Base-by-base conservation (phyloP, 1,140 invertebrate species). In the Pollicipes pollicipes region DNA sequence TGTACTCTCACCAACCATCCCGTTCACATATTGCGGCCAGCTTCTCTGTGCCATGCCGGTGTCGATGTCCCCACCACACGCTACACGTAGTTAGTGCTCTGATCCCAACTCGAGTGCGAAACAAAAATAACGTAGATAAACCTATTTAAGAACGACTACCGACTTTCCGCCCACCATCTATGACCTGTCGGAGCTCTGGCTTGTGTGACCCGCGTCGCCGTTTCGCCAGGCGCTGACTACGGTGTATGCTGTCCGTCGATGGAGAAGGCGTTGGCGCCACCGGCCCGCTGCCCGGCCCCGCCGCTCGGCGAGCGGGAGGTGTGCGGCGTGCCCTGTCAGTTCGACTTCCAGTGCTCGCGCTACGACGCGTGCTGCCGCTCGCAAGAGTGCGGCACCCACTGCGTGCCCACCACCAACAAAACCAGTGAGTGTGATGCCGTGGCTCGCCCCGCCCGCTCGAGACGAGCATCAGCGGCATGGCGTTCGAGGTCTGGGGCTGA, bases 161-260 rank as follows among this genome's bases (percentile, higher is more conserved):
- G n/a, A n/a, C n/a, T n/a, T n/a, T n/a, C n/a, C n/a, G n/a, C n/a
- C n/a, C n/a, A n/a, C n/a, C n/a, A n/a, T n/a, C n/a, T n/a, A n/a
- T n/a, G n/a, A n/a, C n/a, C n/a, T n/a, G n/a, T n/a, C n/a, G n/a
- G n/a, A n/a, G n/a, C n/a, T n/a, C n/a, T n/a, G n/a, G n/a, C n/a
- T n/a, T n/a, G n/a, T n/a, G n/a, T n/a, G n/a, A n/a, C 63, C 24
- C 63, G 63, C 27, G 6, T 6, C 27, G 63, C 6, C 63, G 10
- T n/a, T 66, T 69, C 74, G 75, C 70, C 79, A 80, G 86, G 86
- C 71, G 88, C 90, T 74, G 90, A 93, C 73, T 93, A 93, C 76
- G 90, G 90, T 0, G 89, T 92, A 0, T 93, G 90, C 77, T 92
- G 90, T 77, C 88, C 89, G n/a, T 86, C 87, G 16, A 88, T 84